Percentiles rank a stretch among this genome's conserved stretches.
Conservation (phyloP, 2,797 vertebrate genomes). For the Betta splendens region DNA sequence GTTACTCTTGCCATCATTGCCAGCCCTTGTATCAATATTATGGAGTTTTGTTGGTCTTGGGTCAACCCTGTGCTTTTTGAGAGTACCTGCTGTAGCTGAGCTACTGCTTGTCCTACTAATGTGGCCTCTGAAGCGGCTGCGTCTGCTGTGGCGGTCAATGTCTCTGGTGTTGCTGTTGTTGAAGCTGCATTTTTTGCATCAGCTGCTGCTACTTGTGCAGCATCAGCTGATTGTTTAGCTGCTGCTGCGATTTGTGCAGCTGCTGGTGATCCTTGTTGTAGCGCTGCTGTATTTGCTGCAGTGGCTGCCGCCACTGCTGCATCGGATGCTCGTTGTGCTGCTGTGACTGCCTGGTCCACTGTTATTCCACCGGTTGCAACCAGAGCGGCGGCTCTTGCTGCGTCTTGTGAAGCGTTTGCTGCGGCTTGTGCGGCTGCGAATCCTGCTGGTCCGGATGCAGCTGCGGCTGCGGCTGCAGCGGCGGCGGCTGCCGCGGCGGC, state of each 20-base stretch:
- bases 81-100: neutral
- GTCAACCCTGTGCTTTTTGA: rapidly evolving
- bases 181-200: neutral
- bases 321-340: slow-evolving; percentile 12
- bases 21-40: rapidly evolving
- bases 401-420: neutral
- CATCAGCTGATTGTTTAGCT: neutral
- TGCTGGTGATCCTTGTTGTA: neutral
- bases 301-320: neutral
- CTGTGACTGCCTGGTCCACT: neutral
- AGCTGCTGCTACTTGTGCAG: neutral
- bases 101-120: neutral
- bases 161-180: neutral
- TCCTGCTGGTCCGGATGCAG: slow-evolving; percentile 6
- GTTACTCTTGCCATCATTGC: slow-evolving; percentile 8
- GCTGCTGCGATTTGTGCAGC: slow-evolving; percentile 3
- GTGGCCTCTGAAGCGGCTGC: neutral
- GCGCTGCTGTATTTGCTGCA: neutral
- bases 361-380: neutral
- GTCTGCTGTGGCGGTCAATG: rapidly evolving
- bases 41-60: neutral
- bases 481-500: slow-evolving; percentile 2
- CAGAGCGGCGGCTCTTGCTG: neutral
- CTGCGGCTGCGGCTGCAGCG: slow-evolving; percentile 1
- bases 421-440: slow-evolving; percentile 2